Conservation (phyloP, 2,113 vertebrate species). For the Pseudorectes ferrugineus region DNA sequence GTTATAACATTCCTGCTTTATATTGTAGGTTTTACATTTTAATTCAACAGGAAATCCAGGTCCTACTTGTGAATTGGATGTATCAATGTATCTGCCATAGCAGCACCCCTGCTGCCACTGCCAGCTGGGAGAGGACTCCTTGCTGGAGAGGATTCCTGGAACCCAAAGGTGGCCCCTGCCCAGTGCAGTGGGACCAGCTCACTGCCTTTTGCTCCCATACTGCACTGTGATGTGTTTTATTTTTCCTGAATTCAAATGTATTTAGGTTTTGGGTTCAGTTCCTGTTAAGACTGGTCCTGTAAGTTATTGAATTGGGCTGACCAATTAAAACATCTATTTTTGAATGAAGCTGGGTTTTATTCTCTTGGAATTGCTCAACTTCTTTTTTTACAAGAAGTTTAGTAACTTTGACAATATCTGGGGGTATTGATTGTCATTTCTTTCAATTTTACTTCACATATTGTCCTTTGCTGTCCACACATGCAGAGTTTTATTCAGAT, state of each 20-base stretch:
- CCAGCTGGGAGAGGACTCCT: neutral
- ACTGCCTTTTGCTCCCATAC: neutral
- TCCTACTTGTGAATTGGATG: neutral
- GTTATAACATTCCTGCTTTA: neutral
- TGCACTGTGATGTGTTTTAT: neutral
- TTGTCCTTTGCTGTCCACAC: neutral
- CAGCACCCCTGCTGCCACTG: neutral
- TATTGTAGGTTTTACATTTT: neutral
- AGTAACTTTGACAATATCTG: neutral
- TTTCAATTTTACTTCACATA: neutral
- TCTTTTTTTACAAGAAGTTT: neutral
- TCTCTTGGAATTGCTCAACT: neutral
- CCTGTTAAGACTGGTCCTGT: neutral
- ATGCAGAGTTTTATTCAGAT: neutral
- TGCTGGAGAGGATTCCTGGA: neutral
- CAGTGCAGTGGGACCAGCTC: fast-evolving
- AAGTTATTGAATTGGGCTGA: neutral
- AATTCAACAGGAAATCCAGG: neutral
- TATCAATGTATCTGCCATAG: fast-evolving
- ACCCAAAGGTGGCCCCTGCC: neutral
- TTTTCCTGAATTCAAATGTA: neutral
- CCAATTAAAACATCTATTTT: neutral
- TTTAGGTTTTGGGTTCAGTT: neutral
- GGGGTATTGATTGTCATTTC: neutral
- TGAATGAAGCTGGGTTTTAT: neutral